Base-by-base conservation (phyloP, 64 coral and sea anemone species). In the Actinia equina region DNA sequence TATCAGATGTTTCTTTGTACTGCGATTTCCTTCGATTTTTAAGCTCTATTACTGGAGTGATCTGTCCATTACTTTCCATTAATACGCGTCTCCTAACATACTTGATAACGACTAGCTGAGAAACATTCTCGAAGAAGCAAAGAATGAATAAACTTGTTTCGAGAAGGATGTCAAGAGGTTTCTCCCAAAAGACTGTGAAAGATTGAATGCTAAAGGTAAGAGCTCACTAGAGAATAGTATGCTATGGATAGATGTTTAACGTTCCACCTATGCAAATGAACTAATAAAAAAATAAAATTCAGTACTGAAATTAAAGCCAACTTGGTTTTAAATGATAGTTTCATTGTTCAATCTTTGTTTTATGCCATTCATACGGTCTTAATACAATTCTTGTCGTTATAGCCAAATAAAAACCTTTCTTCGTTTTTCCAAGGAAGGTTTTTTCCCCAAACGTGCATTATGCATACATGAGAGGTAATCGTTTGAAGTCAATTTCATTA, bases 401-500 rank as follows among this genome's bases (percentile, higher is more conserved):
- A 0, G 6, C 10, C 55, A 57, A 57, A 57, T 16, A 12, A 57
- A 57, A 57, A 6, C 55, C 55, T 11, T 56, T 15, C 13, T 56
- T 12, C 55, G 6, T 57, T 57, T 57, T 57, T 57, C 55, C 55
- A 57, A 23, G 20, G 19, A n/a, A 0, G 7, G n/a, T 20, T 65
- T 65, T 65, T 25, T 7, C 62, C 30, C 62, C 5, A 10, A 6
- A 19, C 18, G 5, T n/a, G 22, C 5, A 23, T 65, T 65, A n/a
- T n/a, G n/a, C 62, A 10, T 65, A n/a, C 19, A n/a, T n/a, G n/a
- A 65, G 22, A 65, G 7, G 4, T 23, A 65, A 65, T 65, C 62
- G 20, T 65, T 57, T 65, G 62, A 65, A 65, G 62, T 65, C 62
- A 65, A 65, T 65, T 65, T 20, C 62, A 65, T 65, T 65, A 65